Conservation (phyloP, 2,888 invertebrate species). For the Dryocosmus kuriphilus region DNA sequence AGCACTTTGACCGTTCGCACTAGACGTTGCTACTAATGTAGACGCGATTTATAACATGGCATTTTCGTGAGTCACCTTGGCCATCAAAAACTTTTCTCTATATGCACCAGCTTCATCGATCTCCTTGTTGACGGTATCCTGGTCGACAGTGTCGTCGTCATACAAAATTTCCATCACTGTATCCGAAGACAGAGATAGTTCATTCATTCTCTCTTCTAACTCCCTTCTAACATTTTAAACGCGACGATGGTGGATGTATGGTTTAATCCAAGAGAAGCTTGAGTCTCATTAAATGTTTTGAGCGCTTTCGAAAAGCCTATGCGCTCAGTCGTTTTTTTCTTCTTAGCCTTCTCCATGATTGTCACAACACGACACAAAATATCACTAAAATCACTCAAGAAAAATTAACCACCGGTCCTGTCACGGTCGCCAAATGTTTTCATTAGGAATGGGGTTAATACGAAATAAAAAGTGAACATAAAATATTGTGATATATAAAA, state of each 20-base stretch:
- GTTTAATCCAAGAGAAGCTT: background rate
- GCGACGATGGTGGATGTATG: background rate
- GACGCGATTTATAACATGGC: too few relatives aligned
- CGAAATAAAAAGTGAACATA: too few relatives aligned
- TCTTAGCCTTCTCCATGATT: conserved; percentile 42
- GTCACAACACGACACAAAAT: background rate
- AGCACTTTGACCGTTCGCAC: too few relatives aligned
- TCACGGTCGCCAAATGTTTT: too few relatives aligned
- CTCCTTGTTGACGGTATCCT: conserved; percentile 43
- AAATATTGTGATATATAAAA: too few relatives aligned
- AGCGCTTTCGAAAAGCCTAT: conserved; percentile 41
- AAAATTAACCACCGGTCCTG: conserved; percentile 27
- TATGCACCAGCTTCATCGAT: conserved; percentile 43
- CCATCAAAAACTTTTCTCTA: too few relatives aligned
- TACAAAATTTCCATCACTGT: background rate
- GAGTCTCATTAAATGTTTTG: background rate
- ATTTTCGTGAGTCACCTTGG: too few relatives aligned
- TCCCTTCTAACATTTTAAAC: conserved; percentile 38
- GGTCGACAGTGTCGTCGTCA: background rate
- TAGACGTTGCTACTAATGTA: too few relatives aligned
- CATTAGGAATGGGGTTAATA: background rate
- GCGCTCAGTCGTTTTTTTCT: conserved; percentile 28
- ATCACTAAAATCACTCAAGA: background rate
- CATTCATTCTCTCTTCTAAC: conserved; percentile 37
- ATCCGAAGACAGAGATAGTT: background rate